phyloP scores from a whole-genome alignment of 2,113 vertebrate genomes.

The Athene cunicularia region DNA sequence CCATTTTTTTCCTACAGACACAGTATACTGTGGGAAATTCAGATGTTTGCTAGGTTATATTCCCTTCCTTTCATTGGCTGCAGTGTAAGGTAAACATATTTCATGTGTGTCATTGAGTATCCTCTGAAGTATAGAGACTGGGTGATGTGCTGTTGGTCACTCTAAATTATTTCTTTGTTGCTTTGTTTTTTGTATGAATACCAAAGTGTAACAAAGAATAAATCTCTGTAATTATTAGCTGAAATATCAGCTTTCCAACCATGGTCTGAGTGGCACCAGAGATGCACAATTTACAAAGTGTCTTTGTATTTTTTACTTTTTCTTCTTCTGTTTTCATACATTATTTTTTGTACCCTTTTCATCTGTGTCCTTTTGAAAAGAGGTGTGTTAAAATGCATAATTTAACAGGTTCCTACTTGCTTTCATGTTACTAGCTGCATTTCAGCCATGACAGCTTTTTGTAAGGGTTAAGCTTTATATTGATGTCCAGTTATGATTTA shows the following conservation, averaged over 20 bases:
- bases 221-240: neutral
- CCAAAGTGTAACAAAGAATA: neutral
- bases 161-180: neutral
- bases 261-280: neutral
- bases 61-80: neutral
- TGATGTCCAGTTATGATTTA: constrained; percentile 39
- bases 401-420: constrained; percentile 52
- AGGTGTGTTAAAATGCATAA: neutral
- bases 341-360: neutral
- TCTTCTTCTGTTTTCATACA: neutral
- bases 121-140: neutral
- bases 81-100: neutral
- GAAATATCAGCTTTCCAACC: neutral
- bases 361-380: constrained; percentile 7
- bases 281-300: neutral
- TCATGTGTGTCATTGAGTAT: neutral
- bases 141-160: neutral
- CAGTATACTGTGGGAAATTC: neutral
- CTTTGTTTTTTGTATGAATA: neutral
- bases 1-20: neutral
- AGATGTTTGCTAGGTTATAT: neutral
- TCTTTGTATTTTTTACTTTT: neutral
- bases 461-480: constrained; percentile 9
- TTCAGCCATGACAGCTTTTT: constrained; percentile 16
- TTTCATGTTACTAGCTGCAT: neutral